Conservation (phyloP, 2,797 vertebrate species). For the Bradypus variegatus region DNA sequence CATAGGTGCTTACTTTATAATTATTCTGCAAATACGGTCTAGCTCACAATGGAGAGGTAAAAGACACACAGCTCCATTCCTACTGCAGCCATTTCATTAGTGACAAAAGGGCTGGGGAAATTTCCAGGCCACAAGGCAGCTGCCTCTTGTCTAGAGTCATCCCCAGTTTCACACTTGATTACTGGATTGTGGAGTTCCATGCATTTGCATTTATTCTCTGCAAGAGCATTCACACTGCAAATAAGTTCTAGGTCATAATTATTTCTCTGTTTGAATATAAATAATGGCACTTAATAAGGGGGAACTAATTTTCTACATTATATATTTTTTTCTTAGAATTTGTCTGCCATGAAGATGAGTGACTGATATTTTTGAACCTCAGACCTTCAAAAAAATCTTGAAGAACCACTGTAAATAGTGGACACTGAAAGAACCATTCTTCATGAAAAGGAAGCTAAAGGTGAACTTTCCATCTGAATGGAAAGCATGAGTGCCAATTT, state of each 20-base stretch:
- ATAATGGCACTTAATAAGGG: background rate
- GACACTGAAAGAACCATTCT: background rate
- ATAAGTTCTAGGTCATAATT: constrained; percentile 41
- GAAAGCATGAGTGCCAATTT: background rate
- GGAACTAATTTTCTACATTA: background rate
- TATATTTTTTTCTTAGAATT: background rate
- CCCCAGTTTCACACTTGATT: background rate
- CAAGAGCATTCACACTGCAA: background rate
- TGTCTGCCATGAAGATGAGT: background rate
- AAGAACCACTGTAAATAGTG: background rate
- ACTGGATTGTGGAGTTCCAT: background rate
- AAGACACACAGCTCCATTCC: background rate
- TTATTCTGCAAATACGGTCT: background rate
- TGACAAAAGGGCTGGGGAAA: background rate
- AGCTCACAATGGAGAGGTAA: background rate
- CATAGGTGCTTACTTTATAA: background rate
- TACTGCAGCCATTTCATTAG: background rate
- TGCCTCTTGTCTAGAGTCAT: background rate
- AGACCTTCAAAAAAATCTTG: background rate
- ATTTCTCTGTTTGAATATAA: constrained; percentile 21
- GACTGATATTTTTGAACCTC: background rate
- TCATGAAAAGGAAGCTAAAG: background rate
- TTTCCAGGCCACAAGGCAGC: background rate
- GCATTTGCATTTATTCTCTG: background rate
- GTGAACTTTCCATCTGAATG: background rate